Evolutionary conservation across 2,797 vertebrate species (phyloP).

Genomic region (Enteromius trimaculatus): DNA sequence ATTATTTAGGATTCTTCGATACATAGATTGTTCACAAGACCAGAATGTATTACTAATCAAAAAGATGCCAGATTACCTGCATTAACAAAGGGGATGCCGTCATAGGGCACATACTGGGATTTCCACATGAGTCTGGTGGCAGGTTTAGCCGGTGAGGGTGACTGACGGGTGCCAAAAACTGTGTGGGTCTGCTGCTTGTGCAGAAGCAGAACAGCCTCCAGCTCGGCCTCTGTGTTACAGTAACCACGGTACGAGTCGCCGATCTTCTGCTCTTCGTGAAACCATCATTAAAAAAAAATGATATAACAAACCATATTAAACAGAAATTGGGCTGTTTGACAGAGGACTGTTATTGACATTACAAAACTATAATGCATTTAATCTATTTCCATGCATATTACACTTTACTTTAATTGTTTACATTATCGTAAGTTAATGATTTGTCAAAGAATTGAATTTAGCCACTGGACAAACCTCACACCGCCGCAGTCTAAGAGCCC

Average conservation of each 20-base stretch:
- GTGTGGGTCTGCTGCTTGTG: conserved; percentile 85
- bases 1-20: background rate
- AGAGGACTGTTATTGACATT: background rate
- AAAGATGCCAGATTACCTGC: conserved; percentile 74
- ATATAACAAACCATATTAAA: background rate
- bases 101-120: conserved; percentile 87
- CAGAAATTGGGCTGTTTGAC: background rate
- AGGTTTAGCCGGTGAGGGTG: conserved; percentile 83
- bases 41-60: background rate
- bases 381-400: background rate
- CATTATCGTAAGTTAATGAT: background rate
- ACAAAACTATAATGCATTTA: background rate
- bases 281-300: conserved; percentile 1
- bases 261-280: conserved; percentile 77
- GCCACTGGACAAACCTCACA: conserved; percentile 76
- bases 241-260: conserved; percentile 86
- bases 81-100: conserved; percentile 87
- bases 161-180: conserved; percentile 84
- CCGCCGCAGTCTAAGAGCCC: conserved; percentile 79
- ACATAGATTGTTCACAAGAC: background rate
- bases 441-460: background rate
- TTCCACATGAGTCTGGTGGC: conserved; percentile 88
- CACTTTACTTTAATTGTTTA: background rate
- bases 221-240: conserved; percentile 81
- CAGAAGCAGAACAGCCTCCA: conserved; percentile 80